Conservation (phyloP, 2,113 vertebrate genomes). For the Ceratotherium simum region DNA sequence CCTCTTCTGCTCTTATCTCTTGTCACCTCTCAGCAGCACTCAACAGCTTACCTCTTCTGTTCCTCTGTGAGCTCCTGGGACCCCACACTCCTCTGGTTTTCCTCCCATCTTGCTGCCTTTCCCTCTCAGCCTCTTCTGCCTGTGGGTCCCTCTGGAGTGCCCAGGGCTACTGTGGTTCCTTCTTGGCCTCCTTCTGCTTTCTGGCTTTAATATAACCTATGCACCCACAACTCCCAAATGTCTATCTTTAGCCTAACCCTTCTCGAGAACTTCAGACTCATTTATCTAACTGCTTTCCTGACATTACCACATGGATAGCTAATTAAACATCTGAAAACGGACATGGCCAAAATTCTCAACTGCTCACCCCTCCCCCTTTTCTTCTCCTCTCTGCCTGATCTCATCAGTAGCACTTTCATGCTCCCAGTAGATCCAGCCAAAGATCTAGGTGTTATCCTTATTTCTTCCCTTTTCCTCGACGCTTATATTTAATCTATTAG, state of each 20-base stretch:
- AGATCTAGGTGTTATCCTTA: neutral
- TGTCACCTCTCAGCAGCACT: neutral
- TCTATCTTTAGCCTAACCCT: neutral
- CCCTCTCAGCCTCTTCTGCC: neutral
- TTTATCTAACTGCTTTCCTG: neutral
- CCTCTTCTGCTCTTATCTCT: neutral
- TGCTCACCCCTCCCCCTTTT: neutral
- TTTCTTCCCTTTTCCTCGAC: neutral
- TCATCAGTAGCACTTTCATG: neutral
- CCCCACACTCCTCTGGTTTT: accelerated
- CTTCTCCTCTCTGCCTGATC: neutral
- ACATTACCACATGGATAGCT: neutral
- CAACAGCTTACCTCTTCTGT: neutral
- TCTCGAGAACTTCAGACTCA: neutral
- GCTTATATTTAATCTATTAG: neutral
- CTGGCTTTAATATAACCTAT: neutral
- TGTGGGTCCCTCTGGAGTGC: neutral
- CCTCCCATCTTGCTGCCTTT: neutral
- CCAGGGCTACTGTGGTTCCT: neutral
- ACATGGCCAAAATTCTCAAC: neutral
- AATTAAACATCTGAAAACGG: neutral
- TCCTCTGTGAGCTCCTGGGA: too few species aligned
- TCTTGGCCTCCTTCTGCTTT: neutral
- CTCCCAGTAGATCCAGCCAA: neutral
- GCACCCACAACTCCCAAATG: neutral